A percentile compares a stretch with the other conserved stretches of the same genome.
Conservation (phyloP, 2,797 vertebrate genomes). For the Halcyon leucocephala region DNA sequence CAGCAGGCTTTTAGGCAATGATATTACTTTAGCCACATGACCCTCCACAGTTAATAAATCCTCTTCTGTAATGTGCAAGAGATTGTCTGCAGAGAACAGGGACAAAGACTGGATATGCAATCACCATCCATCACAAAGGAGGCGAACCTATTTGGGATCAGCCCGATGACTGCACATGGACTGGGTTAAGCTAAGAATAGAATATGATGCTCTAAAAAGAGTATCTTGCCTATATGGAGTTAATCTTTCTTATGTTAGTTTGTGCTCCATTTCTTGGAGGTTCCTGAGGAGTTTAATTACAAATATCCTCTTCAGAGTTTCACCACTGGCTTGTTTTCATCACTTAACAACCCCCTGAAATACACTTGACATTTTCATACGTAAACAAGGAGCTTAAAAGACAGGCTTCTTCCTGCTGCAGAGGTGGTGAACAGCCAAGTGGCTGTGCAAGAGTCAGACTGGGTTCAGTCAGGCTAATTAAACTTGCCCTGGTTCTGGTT, state of each 20-base stretch:
- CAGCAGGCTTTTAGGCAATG: neutral
- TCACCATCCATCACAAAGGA: constrained; percentile 2
- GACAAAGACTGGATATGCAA: neutral
- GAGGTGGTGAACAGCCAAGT: neutral
- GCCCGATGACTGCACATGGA: neutral
- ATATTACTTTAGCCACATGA: neutral
- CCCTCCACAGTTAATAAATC: constrained; percentile 16
- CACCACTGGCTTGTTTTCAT: neutral
- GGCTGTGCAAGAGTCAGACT: neutral
- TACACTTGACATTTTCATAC: neutral
- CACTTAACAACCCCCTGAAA: neutral
- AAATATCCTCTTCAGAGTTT: neutral
- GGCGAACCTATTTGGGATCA: neutral
- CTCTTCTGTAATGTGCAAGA: neutral
- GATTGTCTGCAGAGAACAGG: neutral
- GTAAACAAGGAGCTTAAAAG: neutral
- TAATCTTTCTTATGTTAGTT: neutral
- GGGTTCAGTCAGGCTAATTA: neutral
- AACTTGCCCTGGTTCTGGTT: neutral
- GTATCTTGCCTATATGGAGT: neutral
- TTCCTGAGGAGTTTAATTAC: neutral
- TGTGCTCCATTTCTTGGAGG: neutral
- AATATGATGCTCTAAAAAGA: neutral
- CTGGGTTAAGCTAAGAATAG: neutral
- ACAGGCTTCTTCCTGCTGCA: neutral